Base-by-base conservation (phyloP, 2,888 invertebrate species). In the Caenorhabditis sp. region DNA sequence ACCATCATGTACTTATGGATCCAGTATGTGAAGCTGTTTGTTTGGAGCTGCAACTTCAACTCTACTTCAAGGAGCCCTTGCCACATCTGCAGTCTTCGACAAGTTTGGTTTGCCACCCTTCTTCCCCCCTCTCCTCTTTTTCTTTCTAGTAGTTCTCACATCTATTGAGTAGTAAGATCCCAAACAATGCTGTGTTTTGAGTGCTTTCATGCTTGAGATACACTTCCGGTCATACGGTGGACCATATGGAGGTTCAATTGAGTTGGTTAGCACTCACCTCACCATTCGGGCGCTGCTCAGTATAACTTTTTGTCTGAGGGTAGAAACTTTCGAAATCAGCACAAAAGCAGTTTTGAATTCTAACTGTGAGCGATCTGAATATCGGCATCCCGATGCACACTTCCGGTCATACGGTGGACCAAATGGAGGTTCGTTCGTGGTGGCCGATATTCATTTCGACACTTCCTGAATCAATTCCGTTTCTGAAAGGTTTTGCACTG, bases 391-490 rank as follows among this genome's bases (percentile, higher is more conserved):
- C 22, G 69, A 70, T 62, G 55, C 72, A 56, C 68, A 62, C 77
- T 82, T 82, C 82, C 82, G 82, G 77, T 82, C 82, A 82, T 82
- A 82, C 82, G 82, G 82, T 82, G 77, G 82, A 82, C 77, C 82
- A 82, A 78, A 82, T 82, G 82, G 82, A 82, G 72, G 80, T 80
- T 69, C 72, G 51, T 67, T 69, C 69, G 24, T 37, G 80, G 72
- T 80, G 80, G 58, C 28, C 67, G 55, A 72, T 72, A 51, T 67
- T 71, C 79, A 80, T 15, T 26, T n/a, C 51, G 69, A 22, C 72
- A 68, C 64, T 58, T n/a, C 44, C 24, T 9, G 56, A 65, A 51
- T 22, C 35, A 47, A 51, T 0, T 62, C 28, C n/a, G 20, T 64
- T 60, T 64, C 61, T 67, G 37, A 76, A 74, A 56, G 51, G 58